Conservation (phyloP, 2,113 vertebrate species). For the Leucoraja erinaceus region DNA sequence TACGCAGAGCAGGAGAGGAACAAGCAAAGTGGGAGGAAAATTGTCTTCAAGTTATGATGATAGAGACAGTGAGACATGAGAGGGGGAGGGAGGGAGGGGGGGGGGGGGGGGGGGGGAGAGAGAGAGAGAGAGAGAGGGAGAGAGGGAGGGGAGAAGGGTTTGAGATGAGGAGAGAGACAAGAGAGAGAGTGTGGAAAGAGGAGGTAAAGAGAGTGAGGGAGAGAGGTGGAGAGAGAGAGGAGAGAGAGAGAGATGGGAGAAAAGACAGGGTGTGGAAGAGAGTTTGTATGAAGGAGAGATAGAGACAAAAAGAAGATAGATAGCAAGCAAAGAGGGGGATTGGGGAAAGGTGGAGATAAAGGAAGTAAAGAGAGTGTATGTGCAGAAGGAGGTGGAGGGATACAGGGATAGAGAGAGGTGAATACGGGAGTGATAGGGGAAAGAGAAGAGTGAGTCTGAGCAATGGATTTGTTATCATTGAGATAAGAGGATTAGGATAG, state of each 20-base stretch:
- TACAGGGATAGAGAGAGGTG: neutral
- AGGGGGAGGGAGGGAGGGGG: neutral
- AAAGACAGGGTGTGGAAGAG: neutral
- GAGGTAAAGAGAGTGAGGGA: neutral
- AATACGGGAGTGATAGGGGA: neutral
- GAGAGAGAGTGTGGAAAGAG: neutral
- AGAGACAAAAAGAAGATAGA: too few relatives aligned
- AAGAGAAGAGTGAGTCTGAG: neutral
- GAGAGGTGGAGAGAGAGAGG: too few relatives aligned
- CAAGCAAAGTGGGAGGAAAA: too few relatives aligned
- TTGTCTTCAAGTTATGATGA: too few relatives aligned
- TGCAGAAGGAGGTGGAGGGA: neutral
- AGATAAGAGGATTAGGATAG: neutral
- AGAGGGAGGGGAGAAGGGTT: too few relatives aligned
- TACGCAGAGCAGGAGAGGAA: neutral
- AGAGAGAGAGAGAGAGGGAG: neutral
- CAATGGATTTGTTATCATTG: too few relatives aligned
- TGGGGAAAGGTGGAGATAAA: neutral
- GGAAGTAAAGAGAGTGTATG: too few relatives aligned
- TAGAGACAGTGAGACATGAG: too few relatives aligned
- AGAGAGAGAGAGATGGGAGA: too few relatives aligned
- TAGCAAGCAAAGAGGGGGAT: neutral
- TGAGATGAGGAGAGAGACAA: too few relatives aligned
- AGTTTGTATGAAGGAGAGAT: neutral
- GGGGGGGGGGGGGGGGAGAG: neutral